A percentile compares a stretch with the other conserved stretches of the same genome.
Evolutionary conservation across 1,140 invertebrate genomes (phyloP).

Genomic region (Drosophila sucinea): DNA sequence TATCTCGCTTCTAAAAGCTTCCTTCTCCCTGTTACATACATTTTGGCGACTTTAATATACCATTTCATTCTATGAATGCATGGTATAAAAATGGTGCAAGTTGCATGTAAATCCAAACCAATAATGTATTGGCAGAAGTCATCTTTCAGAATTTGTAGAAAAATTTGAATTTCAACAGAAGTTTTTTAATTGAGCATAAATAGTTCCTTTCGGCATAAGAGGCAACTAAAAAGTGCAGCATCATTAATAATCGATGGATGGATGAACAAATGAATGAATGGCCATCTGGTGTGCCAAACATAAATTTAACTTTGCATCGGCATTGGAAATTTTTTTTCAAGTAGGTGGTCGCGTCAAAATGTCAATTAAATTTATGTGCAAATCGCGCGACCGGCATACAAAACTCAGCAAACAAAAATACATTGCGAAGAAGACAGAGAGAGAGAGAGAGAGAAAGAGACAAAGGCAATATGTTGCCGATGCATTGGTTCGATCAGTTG

Average conservation of each 20-base stretch:
- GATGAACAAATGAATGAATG: slow-evolving; percentile 28
- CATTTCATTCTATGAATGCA: too few species aligned
- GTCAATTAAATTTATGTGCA: slow-evolving; percentile 70
- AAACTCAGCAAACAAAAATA: slow-evolving; percentile 10
- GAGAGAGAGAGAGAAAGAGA: not conserved
- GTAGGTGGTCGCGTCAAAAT: slow-evolving; percentile 72
- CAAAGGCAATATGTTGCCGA: slow-evolving; percentile 52
- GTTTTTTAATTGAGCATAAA: not conserved
- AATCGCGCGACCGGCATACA: slow-evolving; percentile 50
- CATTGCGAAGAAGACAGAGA: not conserved
- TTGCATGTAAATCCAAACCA: too few species aligned
- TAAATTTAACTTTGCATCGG: slow-evolving; percentile 44
- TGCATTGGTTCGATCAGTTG: slow-evolving; percentile 1
- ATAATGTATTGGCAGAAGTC: too few species aligned
- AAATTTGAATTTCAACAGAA: too few species aligned
- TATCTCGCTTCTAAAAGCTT: too few species aligned
- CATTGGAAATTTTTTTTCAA: slow-evolving; percentile 43
- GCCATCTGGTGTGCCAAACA: slow-evolving; percentile 25
- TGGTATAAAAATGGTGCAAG: too few species aligned
- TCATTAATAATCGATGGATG: not conserved
- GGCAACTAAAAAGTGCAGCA: slow-evolving; percentile 13
- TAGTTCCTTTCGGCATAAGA: not conserved
- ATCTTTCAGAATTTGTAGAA: too few species aligned
- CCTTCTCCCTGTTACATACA: too few species aligned
- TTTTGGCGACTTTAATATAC: too few species aligned